Evolutionary conservation across 2,113 vertebrate species (phyloP).

Genomic region (Nothocercus nigrocapillus): DNA sequence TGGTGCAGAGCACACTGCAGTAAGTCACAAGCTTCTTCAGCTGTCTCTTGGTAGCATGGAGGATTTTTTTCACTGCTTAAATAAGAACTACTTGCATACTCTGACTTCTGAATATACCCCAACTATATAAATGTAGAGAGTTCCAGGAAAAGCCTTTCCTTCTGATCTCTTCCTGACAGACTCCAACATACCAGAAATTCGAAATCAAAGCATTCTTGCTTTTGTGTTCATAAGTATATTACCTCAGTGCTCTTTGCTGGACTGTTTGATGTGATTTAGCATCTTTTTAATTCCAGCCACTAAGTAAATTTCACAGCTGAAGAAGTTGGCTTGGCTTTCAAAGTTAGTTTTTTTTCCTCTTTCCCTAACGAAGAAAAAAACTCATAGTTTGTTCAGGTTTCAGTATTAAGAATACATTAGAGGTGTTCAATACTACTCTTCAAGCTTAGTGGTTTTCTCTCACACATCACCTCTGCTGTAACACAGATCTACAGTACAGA

Average conservation of each 20-base stretch:
- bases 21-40: background rate
- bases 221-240: background rate
- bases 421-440: background rate
- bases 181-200: background rate
- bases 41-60: background rate
- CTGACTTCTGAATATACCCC: background rate
- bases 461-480: background rate
- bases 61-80: background rate
- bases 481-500: background rate
- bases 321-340: background rate
- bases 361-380: background rate
- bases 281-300: background rate
- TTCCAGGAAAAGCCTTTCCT: background rate
- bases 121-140: background rate
- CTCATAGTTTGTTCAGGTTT: background rate
- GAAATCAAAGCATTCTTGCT: background rate
- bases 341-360: no score
- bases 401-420: background rate
- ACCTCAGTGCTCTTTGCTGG: background rate
- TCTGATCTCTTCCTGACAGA: background rate
- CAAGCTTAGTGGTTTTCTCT: background rate
- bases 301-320: background rate
- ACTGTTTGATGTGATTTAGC: background rate
- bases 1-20: fast-evolving
- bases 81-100: background rate